Conservation (phyloP, 2,113 vertebrate species). For the Phylloscopus whistleri region DNA sequence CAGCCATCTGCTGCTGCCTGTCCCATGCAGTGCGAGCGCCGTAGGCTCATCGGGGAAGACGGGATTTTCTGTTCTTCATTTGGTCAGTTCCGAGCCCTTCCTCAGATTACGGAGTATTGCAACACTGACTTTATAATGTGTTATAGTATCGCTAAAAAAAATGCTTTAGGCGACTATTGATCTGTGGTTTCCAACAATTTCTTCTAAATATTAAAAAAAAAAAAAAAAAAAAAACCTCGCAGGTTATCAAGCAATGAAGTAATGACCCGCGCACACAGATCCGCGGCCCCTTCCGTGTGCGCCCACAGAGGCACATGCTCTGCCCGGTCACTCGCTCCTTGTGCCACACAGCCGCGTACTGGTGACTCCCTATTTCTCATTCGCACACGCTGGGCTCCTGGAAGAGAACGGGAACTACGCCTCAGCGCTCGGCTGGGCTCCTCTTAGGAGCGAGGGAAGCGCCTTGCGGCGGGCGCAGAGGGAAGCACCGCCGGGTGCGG, state of each 20-base stretch:
- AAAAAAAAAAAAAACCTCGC: too few relatives aligned
- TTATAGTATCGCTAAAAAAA: not conserved
- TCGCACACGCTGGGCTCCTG: not conserved
- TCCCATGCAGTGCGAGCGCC: not conserved
- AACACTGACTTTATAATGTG: not conserved
- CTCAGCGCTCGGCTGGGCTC: not conserved
- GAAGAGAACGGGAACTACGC: too few relatives aligned
- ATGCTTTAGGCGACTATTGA: not conserved
- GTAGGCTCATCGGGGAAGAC: not conserved
- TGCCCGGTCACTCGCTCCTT: not conserved
- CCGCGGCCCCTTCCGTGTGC: too few relatives aligned
- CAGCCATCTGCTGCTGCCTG: constrained; percentile 20
- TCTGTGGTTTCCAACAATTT: not conserved
- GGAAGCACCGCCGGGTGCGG: not conserved
- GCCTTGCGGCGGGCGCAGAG: not conserved
- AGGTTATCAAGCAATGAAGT: not conserved
- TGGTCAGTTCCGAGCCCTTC: not conserved
- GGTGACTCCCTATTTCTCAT: not conserved
- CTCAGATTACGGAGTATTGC: not conserved
- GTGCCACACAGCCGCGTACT: not conserved
- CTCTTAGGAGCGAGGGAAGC: not conserved
- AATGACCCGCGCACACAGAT: not conserved
- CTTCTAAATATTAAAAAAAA: not conserved
- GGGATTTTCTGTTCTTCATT: not conserved
- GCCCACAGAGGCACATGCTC: not conserved